Evolutionary conservation across 2,797 vertebrate genomes (phyloP), one percentile per base, ranked within the genome.

Genomic region (Telmatherina bonti): DNA sequence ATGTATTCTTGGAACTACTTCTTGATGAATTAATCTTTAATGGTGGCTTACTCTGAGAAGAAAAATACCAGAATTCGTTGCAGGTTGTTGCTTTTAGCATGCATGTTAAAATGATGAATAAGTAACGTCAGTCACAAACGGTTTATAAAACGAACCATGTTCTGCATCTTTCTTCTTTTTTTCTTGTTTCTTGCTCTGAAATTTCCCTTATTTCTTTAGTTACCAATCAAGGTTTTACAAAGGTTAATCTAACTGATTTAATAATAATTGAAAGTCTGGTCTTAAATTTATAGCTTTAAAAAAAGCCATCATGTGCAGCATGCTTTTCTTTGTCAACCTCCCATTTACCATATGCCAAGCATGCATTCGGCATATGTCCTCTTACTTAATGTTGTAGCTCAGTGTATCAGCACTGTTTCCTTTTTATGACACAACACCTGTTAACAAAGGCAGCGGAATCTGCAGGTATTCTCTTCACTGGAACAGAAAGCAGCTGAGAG

Each of bases 401-500:
- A 26, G 41, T 31, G 30, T 45, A 6, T 55, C 24, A 70, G 22
- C 9, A 16, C 15, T 15, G 45, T 45, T 45, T n/a, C 8, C 29
- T 55, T 3, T 56, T 51, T 58, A 54, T 26, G 51, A 29, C 13
- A 22, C 12, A n/a, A 41, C 29, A 56, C 22, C 52, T 26, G 20
- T 69, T 26, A 53, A 62, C 57, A 54, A 62, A 55, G 18, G 36
- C 47, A 24, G 61, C 24, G 43, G 43, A 11, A 20, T 63, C 49
- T 62, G 53, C 38, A 72, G 68, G 57, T 74, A 65, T 65, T 54
- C 41, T 11, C 53, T 57, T 72, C 45, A 52, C 8, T 27, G 24
- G 13, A 2, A 27, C 15, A 49, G 45, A 49, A 22, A 22, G 12
- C 70, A 79, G 60, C 56, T 81, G 68, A 62, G 57, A 76, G 62